A percentile compares a stretch with the other conserved stretches of the same genome.
phyloP scores from a whole-genome alignment of 2,888 invertebrate species.

The Macrosiphum euphorbiae region DNA sequence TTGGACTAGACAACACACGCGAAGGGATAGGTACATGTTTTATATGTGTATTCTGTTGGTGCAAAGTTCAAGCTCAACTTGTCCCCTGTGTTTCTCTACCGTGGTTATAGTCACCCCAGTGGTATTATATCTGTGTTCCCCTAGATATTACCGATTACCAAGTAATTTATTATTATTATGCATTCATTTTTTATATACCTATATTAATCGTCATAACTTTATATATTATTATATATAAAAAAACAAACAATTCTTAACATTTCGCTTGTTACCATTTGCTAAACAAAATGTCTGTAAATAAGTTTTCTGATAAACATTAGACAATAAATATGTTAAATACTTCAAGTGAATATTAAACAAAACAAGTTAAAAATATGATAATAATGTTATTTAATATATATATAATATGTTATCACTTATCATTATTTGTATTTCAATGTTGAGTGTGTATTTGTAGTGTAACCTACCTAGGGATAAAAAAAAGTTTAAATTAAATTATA shows the following conservation, averaged over 20 bases:
- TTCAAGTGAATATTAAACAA: constrained; percentile 24
- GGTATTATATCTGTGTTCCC: neutral
- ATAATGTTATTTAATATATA: constrained; percentile 44
- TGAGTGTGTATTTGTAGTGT: constrained; percentile 53
- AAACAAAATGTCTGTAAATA: constrained; percentile 49
- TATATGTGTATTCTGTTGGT: neutral
- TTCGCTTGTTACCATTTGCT: constrained; percentile 63
- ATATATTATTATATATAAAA: constrained; percentile 21
- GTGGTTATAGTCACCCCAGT: neutral
- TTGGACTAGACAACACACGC: neutral
- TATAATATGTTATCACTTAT: constrained; percentile 51
- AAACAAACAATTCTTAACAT: constrained; percentile 7
- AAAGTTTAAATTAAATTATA: neutral
- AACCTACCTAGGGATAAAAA: constrained; percentile 14
- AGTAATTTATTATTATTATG: constrained; percentile 33
- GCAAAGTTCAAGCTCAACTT: constrained; percentile 23
- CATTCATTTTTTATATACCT: constrained; percentile 21
- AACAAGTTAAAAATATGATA: neutral
- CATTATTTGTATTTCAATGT: constrained; percentile 52
- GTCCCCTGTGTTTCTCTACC: neutral
- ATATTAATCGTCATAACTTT: constrained; percentile 28
- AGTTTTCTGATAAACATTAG: constrained; percentile 52
- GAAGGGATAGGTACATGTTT: neutral
- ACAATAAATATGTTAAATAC: constrained; percentile 62
- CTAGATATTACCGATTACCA: neutral